A percentile compares a stretch with the other conserved stretches of the same genome.
Conservation (phyloP, 2,888 invertebrate genomes). For the Rhorus exstirpatorius region DNA sequence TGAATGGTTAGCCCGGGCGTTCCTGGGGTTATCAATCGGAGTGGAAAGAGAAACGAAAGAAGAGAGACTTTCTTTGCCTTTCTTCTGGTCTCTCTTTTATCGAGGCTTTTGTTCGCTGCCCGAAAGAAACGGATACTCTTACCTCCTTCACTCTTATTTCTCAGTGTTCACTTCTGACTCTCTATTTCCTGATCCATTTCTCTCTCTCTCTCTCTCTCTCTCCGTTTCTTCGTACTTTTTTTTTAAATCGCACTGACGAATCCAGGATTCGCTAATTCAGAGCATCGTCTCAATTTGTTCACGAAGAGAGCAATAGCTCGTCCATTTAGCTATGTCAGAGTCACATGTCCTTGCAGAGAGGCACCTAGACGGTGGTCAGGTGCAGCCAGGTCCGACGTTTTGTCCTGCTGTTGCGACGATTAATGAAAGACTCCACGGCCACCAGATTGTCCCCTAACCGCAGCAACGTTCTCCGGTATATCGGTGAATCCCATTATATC, state of each 20-base stretch:
- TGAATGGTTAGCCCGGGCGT: conserved; percentile 56
- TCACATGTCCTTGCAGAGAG: not conserved
- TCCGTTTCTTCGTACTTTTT: conserved; percentile 17
- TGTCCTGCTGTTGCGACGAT: conserved; percentile 51
- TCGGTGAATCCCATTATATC: conserved; percentile 69
- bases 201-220: conserved; percentile 7
- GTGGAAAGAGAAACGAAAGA: conserved; percentile 25
- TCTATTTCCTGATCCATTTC: conserved; percentile 7
- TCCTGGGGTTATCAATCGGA: conserved; percentile 67
- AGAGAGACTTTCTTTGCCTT: conserved; percentile 51
- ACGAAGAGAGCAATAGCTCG: not conserved
- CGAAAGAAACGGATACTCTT: conserved; percentile 41
- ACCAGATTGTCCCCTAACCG: conserved; percentile 25
- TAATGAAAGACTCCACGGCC: conserved; percentile 56
- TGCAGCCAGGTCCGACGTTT: conserved; percentile 55
- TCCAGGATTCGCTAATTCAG: conserved; percentile 54
- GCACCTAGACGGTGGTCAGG: conserved; percentile 18
- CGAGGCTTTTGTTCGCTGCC: conserved; percentile 57
- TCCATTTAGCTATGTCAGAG: not conserved
- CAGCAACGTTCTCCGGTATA: conserved; percentile 52
- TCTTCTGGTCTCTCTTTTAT: conserved; percentile 35
- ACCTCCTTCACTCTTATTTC: conserved; percentile 19
- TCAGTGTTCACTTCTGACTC: conserved; percentile 9
- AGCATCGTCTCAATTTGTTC: conserved; percentile 59
- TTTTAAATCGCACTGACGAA: conserved; percentile 17